A percentile compares a stretch with the other conserved stretches of the same genome.
These are phyloP conservation scores for Monomorium pharaonis DNA, from an alignment of 1,140 invertebrate genomes.

Conservation along the genomic window DNA sequence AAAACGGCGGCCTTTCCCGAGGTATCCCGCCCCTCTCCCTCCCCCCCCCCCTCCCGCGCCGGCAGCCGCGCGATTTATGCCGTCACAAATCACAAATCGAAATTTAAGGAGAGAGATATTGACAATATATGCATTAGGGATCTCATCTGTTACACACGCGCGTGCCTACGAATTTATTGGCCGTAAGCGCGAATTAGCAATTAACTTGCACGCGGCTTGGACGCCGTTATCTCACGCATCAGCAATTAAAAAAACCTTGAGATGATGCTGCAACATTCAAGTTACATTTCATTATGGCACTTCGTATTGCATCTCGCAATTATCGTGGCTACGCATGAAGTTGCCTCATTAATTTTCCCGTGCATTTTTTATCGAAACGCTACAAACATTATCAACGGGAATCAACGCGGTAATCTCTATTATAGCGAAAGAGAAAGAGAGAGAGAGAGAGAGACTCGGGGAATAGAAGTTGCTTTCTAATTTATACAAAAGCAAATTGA, in stretches of 20 bases:
- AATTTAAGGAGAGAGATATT: conserved; percentile 43
- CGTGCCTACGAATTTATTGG: conserved; percentile 55
- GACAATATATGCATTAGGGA: conserved; percentile 33
- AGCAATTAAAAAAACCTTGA: conserved; percentile 55
- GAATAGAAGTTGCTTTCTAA: conserved; percentile 54
- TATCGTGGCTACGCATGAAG: conserved; percentile 49
- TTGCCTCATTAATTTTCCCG: conserved; percentile 48
- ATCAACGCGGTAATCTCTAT: conserved; percentile 49
- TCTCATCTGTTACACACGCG: conserved; percentile 27
- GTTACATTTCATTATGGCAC: conserved; percentile 59
- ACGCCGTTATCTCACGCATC: conserved; percentile 48
- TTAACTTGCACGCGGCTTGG: conserved; percentile 45
- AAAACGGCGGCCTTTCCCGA: neutral
- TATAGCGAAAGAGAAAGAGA: neutral
- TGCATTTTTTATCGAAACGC: conserved; percentile 39
- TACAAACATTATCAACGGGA: conserved; percentile 45
- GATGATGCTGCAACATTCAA: conserved; percentile 60
- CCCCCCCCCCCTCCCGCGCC: no score
- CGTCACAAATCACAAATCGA: neutral
- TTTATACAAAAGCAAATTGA: conserved; percentile 49
- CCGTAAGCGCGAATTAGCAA: conserved; percentile 56
- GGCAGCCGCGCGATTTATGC: conserved; percentile 1
- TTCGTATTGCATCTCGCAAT: conserved; percentile 57
- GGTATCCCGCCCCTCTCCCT: neutral
- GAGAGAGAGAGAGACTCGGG: neutral